These are phyloP conservation scores for Xenops minutus DNA, from an alignment of 2,797 vertebrate genomes.

Conservation along the genomic window DNA sequence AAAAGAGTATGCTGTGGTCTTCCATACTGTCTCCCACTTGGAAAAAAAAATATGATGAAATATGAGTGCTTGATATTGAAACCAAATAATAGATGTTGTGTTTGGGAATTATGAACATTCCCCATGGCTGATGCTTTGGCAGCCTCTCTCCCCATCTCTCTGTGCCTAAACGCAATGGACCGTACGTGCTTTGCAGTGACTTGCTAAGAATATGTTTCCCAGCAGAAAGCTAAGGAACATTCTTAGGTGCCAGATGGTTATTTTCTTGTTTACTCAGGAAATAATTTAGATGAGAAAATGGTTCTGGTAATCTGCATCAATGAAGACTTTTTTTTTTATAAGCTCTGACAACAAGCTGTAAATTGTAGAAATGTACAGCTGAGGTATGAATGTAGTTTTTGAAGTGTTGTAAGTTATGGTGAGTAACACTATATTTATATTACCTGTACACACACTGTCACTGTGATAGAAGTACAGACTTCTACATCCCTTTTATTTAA, in stretches of 20 bases:
- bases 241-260: background rate
- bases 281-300: background rate
- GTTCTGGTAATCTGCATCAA: background rate
- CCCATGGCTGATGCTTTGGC: accelerated
- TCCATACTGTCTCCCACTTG: background rate
- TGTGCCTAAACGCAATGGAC: accelerated
- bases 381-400: background rate
- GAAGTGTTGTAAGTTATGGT: background rate
- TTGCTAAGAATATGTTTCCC: background rate
- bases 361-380: background rate
- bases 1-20: background rate
- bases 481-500: background rate
- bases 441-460: background rate
- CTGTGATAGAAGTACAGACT: background rate
- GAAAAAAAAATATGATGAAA: background rate
- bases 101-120: background rate
- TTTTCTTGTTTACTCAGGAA: background rate
- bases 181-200: background rate
- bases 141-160: background rate
- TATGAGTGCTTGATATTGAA: background rate
- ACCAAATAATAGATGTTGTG: background rate
- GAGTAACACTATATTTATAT: accelerated
- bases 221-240: background rate
- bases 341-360: background rate
- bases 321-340: background rate